phyloP scores from a whole-genome alignment of 2,888 invertebrate species.

The Drosophila histrio region DNA sequence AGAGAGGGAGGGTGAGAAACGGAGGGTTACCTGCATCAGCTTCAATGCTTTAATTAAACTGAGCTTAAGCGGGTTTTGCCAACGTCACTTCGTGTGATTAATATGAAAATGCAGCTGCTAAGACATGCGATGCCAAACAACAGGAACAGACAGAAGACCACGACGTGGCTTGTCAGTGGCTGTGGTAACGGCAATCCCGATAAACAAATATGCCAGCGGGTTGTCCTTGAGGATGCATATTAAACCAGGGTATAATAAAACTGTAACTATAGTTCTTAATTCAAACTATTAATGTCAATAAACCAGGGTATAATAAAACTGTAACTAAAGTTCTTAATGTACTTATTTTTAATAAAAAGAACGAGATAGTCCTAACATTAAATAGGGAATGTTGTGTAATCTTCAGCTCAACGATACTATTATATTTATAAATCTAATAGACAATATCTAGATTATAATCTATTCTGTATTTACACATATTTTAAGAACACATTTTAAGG shows the following conservation, averaged over 20 bases:
- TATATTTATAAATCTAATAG: too few species aligned
- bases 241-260: too few species aligned
- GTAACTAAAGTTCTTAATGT: neutral
- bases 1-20: neutral
- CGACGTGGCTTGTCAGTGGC: neutral
- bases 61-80: conserved; percentile 13
- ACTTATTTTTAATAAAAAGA: too few species aligned
- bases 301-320: too few species aligned
- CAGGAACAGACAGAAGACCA: neutral
- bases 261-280: neutral
- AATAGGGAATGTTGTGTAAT: too few species aligned
- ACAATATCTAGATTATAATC: too few species aligned
- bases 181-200: conserved; percentile 30
- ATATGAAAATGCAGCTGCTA: conserved; percentile 34
- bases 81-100: conserved; percentile 10
- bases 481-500: neutral
- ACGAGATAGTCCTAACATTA: too few species aligned
- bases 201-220: conserved; percentile 41
- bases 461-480: too few species aligned
- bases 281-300: too few species aligned
- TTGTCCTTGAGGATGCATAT: conserved; percentile 22
- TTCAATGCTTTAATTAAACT: conserved; percentile 21
- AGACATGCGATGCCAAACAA: neutral
- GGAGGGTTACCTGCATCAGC: neutral
- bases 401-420: too few species aligned